Conservation (phyloP, 53 echinoderm and acorn worm species). For the Pentamera pediparva region DNA sequence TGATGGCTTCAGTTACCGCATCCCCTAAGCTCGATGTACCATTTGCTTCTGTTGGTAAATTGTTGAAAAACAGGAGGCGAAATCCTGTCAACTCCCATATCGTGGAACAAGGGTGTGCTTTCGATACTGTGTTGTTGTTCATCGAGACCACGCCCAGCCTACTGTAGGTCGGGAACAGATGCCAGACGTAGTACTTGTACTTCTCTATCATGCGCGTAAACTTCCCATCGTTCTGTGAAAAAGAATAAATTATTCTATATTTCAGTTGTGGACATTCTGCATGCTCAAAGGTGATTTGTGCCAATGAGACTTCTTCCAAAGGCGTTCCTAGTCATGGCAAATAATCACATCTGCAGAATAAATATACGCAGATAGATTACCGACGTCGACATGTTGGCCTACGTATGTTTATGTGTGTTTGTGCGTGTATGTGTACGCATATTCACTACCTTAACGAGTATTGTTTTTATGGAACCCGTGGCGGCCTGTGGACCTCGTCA, state of each 20-base stretch:
- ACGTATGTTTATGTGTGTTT: too few relatives aligned
- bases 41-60: background rate
- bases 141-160: slow-evolving; percentile 10
- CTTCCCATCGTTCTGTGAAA: background rate
- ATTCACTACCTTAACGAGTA: too few relatives aligned
- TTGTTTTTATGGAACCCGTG: too few relatives aligned
- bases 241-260: background rate
- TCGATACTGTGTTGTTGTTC: background rate
- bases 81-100: background rate
- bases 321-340: background rate
- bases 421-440: too few relatives aligned
- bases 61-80: background rate
- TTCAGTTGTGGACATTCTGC: background rate
- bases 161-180: slow-evolving; percentile 14
- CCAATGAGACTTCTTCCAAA: background rate
- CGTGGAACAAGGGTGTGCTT: background rate
- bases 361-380: background rate
- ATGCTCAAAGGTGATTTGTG: background rate
- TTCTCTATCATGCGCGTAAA: slow-evolving; percentile 10
- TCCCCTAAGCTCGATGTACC: background rate
- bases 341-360: background rate
- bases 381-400: too few relatives aligned
- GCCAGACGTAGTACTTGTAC: background rate
- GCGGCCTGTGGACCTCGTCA: too few relatives aligned
- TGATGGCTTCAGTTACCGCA: background rate